Evolutionary conservation across 1,140 invertebrate genomes (phyloP).

Genomic region (Drosophila pseudoananassae): DNA sequence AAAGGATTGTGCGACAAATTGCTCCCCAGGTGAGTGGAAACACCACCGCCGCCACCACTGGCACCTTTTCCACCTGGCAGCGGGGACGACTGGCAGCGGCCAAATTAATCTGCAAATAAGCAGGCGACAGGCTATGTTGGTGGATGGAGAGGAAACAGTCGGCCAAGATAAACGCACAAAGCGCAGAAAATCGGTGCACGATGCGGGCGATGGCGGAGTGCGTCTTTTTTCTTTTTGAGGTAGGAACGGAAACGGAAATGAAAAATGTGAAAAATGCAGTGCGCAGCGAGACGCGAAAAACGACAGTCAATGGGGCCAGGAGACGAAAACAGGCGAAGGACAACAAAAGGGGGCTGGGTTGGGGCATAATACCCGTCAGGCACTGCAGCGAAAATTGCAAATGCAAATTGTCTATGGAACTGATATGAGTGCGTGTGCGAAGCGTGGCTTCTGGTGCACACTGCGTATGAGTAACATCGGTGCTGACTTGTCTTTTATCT

Average conservation of each 20-base stretch:
- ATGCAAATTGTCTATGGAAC: conserved; percentile 66
- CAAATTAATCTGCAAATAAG: conserved; percentile 85
- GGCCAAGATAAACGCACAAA: conserved; percentile 61
- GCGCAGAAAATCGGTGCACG: conserved; percentile 17
- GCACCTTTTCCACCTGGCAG: neutral
- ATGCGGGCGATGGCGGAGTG: neutral
- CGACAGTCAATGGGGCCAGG: conserved; percentile 13
- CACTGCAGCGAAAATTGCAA: conserved; percentile 47
- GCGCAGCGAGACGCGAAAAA: conserved; percentile 47
- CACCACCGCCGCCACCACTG: conserved; percentile 72
- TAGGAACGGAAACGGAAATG: conserved; percentile 74
- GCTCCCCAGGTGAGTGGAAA: conserved; percentile 85
- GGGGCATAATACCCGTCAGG: conserved; percentile 28
- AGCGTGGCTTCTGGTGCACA: conserved; percentile 17
- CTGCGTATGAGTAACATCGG: conserved; percentile 64
- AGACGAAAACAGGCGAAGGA: neutral
- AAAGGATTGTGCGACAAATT: conserved; percentile 85
- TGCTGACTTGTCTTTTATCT: conserved; percentile 46
- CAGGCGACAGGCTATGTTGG: conserved; percentile 12
- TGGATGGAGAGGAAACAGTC: conserved; percentile 14
- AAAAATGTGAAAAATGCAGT: conserved; percentile 75
- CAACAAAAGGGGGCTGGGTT: neutral
- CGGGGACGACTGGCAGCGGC: conserved; percentile 73
- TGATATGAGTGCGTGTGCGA: conserved; percentile 16
- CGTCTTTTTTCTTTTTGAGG: conserved; percentile 33